Evolutionary conservation across 2,888 invertebrate genomes (phyloP).

Genomic region (Protonemura montana): DNA sequence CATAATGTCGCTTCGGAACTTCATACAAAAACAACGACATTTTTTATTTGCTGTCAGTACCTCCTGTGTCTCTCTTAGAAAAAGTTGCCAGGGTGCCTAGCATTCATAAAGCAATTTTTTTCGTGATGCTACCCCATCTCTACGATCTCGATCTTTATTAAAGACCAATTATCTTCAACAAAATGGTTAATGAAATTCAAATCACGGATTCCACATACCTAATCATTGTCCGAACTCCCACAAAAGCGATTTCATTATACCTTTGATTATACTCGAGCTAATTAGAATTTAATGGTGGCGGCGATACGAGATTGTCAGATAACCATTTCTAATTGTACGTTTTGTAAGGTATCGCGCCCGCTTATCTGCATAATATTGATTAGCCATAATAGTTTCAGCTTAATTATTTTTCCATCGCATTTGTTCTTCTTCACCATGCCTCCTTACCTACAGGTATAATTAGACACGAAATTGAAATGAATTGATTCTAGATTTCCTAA

Average conservation of each 20-base stretch:
- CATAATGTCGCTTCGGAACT: too few species aligned
- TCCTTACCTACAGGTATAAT: too few species aligned
- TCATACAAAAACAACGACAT: too few species aligned
- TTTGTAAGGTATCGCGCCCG: neutral
- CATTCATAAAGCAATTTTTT: neutral
- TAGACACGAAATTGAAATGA: too few species aligned
- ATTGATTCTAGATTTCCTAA: too few species aligned
- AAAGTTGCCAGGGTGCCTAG: too few species aligned
- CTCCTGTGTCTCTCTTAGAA: too few species aligned
- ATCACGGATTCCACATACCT: conserved; percentile 2
- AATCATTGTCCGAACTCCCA: conserved; percentile 27
- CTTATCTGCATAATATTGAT: conserved; percentile 17
- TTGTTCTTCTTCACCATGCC: neutral
- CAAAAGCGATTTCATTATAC: conserved; percentile 16
- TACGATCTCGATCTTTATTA: neutral
- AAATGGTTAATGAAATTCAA: conserved; percentile 3
- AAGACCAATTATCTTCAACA: neutral
- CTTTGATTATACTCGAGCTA: conserved; percentile 1
- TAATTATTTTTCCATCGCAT: neutral
- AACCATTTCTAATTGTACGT: conserved; percentile 22
- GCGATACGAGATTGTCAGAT: conserved; percentile 23
- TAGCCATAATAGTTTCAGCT: conserved; percentile 5
- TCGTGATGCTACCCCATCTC: neutral
- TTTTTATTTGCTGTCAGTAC: too few species aligned
- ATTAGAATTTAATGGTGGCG: conserved; percentile 7